Evolutionary conservation across 1,140 invertebrate species (phyloP).

Genomic region (Drosophila fuyamai): DNA sequence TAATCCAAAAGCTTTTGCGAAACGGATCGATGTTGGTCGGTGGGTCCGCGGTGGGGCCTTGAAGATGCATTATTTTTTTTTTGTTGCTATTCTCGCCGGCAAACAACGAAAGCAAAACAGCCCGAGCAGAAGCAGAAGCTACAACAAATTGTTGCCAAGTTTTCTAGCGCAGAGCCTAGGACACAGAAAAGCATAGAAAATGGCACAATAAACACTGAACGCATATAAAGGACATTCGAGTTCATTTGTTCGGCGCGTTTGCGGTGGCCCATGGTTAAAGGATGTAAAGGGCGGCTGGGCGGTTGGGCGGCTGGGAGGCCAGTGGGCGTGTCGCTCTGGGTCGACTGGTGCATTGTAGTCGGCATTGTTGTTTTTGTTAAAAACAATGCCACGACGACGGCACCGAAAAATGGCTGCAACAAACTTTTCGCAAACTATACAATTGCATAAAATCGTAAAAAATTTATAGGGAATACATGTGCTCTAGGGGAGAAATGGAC

Average conservation of each 20-base stretch:
- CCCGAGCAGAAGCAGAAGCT: constrained; percentile 13
- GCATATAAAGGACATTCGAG: constrained; percentile 81
- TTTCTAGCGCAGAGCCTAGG: constrained; percentile 65
- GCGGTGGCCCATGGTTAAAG: constrained; percentile 43
- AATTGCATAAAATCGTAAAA: constrained; percentile 83
- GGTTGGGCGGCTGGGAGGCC: background rate
- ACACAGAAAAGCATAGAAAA: constrained; percentile 59
- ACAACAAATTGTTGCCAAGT: constrained; percentile 66
- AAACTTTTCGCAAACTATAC: constrained; percentile 80
- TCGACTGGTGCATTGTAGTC: constrained; percentile 65
- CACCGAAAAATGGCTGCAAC: constrained; percentile 79
- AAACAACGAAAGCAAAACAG: constrained; percentile 22
- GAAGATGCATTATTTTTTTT: constrained; percentile 51
- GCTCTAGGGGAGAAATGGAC: constrained; percentile 47
- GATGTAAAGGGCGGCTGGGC: constrained; percentile 3
- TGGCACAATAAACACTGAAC: constrained; percentile 80
- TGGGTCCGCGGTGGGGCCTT: constrained; percentile 38
- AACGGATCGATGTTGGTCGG: constrained; percentile 59
- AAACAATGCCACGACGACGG: constrained; percentile 74
- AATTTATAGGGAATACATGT: constrained; percentile 80
- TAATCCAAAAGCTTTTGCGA: constrained; percentile 67
- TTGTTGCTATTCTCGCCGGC: constrained; percentile 16
- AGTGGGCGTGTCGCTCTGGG: constrained; percentile 59
- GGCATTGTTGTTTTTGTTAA: constrained; percentile 40
- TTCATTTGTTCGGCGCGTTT: constrained; percentile 75